Evolutionary conservation across 2,113 vertebrate species (phyloP).

Genomic region (Gymnobelideus leadbeateri): DNA sequence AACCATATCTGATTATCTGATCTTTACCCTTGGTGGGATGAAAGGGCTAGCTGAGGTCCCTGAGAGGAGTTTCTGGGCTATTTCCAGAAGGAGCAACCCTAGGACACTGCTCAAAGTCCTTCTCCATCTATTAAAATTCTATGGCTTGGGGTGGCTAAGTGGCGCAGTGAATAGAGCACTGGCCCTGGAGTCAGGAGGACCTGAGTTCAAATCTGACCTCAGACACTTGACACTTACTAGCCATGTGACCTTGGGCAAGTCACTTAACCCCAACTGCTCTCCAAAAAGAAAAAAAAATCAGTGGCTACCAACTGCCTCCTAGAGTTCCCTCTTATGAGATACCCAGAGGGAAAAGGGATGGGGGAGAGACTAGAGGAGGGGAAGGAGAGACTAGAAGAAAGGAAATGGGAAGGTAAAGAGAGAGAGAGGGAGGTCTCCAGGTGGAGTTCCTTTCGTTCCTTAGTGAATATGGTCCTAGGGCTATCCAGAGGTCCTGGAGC

Average conservation of each 20-base stretch:
- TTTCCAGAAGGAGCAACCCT: background rate
- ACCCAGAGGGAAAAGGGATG: background rate
- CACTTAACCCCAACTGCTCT: too few relatives aligned
- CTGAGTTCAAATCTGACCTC: too few relatives aligned
- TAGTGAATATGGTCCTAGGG: background rate
- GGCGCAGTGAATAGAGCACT: too few relatives aligned
- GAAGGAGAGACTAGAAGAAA: background rate
- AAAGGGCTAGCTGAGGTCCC: background rate
- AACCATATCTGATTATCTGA: background rate
- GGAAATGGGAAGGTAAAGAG: background rate
- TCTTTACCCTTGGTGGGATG: background rate
- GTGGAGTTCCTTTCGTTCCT: background rate
- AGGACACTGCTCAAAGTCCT: background rate
- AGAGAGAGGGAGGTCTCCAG: background rate
- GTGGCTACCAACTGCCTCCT: background rate
- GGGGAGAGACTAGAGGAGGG: background rate
- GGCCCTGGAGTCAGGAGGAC: too few relatives aligned
- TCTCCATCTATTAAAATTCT: background rate
- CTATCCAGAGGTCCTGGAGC: background rate
- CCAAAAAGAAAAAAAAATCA: too few relatives aligned
- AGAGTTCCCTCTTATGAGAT: background rate
- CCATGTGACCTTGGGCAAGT: too few relatives aligned
- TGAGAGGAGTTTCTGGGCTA: background rate
- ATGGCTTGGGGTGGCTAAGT: too few relatives aligned
- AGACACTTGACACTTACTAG: too few relatives aligned